Percentiles rank a stretch among this genome's conserved stretches.
These are phyloP conservation scores for Machaerirhynchus nigripectus DNA, from an alignment of 2,113 vertebrate genomes.

Conservation along the genomic window DNA sequence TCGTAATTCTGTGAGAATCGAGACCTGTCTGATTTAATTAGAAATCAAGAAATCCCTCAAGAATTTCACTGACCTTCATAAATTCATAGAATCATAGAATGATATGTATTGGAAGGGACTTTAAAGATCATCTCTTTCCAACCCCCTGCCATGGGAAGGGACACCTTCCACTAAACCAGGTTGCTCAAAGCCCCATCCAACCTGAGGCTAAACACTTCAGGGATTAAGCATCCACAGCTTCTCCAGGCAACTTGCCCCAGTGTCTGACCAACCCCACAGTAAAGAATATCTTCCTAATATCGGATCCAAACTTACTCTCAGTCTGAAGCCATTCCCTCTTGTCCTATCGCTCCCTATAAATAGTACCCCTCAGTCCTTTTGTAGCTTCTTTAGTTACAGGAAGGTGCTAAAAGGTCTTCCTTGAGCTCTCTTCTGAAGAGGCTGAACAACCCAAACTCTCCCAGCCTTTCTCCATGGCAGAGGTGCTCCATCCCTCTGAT, in stretches of 20 bases:
- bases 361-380: neutral
- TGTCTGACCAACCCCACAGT: neutral
- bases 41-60: neutral
- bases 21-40: neutral
- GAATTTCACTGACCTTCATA: neutral
- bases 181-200: neutral
- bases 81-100: neutral
- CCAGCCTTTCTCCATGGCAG: neutral
- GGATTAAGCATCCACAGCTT: neutral
- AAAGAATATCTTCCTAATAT: neutral
- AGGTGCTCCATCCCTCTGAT: neutral
- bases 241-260: neutral
- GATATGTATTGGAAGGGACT: neutral
- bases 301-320: accelerated
- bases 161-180: neutral
- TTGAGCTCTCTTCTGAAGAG: neutral
- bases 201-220: accelerated
- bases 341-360: neutral
- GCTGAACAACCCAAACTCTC: neutral
- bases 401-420: neutral
- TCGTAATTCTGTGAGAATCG: neutral
- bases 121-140: neutral
- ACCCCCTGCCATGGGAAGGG: neutral
- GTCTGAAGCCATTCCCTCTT: neutral
- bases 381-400: neutral